Conservation (phyloP, 2,113 vertebrate species). For the Aix galericulata region DNA sequence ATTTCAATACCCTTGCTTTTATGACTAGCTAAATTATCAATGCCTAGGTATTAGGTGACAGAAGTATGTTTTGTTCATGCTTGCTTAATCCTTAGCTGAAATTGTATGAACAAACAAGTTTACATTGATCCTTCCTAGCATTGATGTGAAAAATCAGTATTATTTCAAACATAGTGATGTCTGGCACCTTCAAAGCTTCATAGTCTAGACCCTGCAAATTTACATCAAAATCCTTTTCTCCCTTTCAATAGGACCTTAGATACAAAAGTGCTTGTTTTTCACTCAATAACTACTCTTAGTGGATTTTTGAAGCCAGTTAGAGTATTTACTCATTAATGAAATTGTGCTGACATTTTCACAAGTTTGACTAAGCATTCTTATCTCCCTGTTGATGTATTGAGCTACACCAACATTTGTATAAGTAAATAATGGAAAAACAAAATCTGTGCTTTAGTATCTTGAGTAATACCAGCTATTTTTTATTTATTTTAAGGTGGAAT, state of each 20-base stretch:
- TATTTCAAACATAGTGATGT: neutral
- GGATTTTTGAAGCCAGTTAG: neutral
- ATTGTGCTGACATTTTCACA: neutral
- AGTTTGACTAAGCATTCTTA: neutral
- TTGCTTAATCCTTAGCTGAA: neutral
- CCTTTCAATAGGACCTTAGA: neutral
- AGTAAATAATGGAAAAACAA: neutral
- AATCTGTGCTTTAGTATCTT: neutral
- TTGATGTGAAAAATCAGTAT: neutral
- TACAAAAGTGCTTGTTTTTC: neutral
- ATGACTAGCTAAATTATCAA: neutral
- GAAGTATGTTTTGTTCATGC: neutral
- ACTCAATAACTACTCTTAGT: neutral
- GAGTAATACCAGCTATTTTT: neutral
- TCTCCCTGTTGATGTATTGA: neutral
- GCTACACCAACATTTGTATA: neutral
- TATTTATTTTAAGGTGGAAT: neutral
- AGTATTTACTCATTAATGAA: neutral
- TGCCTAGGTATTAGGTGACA: neutral
- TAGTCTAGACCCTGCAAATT: neutral
- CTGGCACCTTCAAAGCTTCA: neutral
- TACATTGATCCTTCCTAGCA: neutral
- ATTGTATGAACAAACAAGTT: neutral
- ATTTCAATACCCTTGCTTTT: neutral
- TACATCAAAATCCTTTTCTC: neutral